Percentiles rank a stretch among this genome's conserved stretches.
phyloP scores from a whole-genome alignment of 2,888 invertebrate species.

The Ypsolopha scabrella region DNA sequence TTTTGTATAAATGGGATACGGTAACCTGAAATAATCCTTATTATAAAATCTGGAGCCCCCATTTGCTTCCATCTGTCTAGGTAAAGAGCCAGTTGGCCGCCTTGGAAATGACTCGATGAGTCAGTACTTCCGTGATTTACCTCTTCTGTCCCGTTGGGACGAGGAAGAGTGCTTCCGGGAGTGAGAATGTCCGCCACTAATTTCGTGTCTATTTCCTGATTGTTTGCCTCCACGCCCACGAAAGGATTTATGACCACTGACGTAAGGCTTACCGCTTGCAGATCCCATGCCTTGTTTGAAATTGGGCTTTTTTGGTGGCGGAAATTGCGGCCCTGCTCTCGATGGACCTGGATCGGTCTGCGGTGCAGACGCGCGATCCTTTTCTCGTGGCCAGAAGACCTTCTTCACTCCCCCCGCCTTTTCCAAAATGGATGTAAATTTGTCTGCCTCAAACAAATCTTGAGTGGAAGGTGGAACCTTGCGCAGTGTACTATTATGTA shows the following conservation, averaged over 20 bases:
- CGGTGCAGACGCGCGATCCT: too few species aligned
- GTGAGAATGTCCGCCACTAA: too few species aligned
- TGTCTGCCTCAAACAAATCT: conserved; percentile 2
- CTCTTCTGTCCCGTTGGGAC: not conserved
- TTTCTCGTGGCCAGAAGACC: not conserved
- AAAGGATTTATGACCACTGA: too few species aligned
- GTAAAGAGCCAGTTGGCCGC: conserved; percentile 9
- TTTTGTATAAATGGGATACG: conserved; percentile 9
- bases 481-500: conserved; percentile 1
- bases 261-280: too few species aligned
- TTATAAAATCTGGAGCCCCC: conserved; percentile 8
- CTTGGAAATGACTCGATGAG: not conserved
- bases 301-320: too few species aligned
- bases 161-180: too few species aligned
- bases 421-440: conserved; percentile 1
- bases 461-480: conserved; percentile 3
- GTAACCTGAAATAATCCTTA: conserved; percentile 7
- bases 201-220: not conserved
- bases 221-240: not conserved
- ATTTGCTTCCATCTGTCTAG: conserved; percentile 8
- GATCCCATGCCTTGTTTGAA: too few species aligned
- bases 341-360: not conserved
- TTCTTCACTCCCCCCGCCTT: not conserved
- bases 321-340: not conserved
- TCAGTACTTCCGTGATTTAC: not conserved